Evolutionary conservation across 2,113 vertebrate genomes (phyloP), one percentile per base, ranked within the genome.

Genomic region (Periophthalmus modestus): DNA sequence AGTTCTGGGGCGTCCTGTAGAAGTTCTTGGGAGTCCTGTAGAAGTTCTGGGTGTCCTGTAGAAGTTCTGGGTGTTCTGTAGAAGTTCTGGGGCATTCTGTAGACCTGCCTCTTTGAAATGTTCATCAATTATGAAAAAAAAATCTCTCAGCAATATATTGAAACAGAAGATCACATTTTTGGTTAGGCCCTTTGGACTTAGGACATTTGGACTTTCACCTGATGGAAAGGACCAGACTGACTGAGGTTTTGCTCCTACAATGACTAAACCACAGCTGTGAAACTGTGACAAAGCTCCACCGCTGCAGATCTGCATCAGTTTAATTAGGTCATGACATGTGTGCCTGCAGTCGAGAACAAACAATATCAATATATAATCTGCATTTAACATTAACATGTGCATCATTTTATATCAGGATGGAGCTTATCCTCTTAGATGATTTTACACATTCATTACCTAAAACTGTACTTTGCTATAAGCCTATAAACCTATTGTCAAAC

Each of bases 331-430:
- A 46, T 55, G 66, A 77, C 82, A 68, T 7, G 16, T 61, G 1
- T n/a, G 24, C 33, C 10, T 52, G 19, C 57, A 74, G 55, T 55
- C 5, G 0, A 5, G 39, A 52, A 46, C 12, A 57, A 10, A 57
- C n/a, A 23, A 57, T 43, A 50, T 72, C 16, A 63, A 6, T 11
- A 75, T 33, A 78, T 69, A 72, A 77, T 48, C n/a, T 11, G 2
- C 34, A 57, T 67, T 55, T 72, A 24, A 9, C 50, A 73, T 75
- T 61, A 71, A 79, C 50, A 19, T 66, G 36, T 77, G 61, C 19
- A 59, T 62, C 6, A 75, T 58, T 67, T 54, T 3, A 78, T 23
- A 21, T 67, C 28, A 69, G 3, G 68, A 52, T 43, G 14, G 28
- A 16, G 7, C 67, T 34, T 77, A 74, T 72, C 54, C 24, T 74